These are phyloP conservation scores for Zalophus californianus DNA, from an alignment of 2,797 vertebrate species.

Conservation along the genomic window DNA sequence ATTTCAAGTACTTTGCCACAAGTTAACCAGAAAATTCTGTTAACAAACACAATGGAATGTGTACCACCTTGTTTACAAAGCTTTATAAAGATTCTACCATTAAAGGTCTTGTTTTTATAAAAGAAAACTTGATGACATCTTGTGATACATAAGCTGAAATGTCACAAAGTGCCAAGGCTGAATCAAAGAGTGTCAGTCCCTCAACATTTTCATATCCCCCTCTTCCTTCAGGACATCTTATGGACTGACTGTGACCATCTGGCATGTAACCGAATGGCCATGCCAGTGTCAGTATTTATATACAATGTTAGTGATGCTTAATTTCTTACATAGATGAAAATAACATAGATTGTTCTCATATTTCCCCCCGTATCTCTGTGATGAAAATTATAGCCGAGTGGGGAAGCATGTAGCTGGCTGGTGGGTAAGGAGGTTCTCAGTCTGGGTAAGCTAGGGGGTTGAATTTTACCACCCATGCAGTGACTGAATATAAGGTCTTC, in stretches of 20 bases:
- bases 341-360: not conserved
- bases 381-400: not conserved
- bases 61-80: not conserved
- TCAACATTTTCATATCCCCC: not conserved
- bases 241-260: not conserved
- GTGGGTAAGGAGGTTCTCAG: not conserved
- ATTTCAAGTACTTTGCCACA: constrained; percentile 51
- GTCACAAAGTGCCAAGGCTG: not conserved
- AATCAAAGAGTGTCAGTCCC: not conserved
- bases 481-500: not conserved
- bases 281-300: not conserved
- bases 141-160: not conserved
- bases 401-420: not conserved
- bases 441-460: not conserved
- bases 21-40: constrained; percentile 8
- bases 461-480: not conserved
- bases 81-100: constrained; percentile 12
- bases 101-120: constrained; percentile 35
- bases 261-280: not conserved
- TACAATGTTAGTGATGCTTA: not conserved
- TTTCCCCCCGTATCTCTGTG: not conserved
- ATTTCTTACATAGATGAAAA: constrained; percentile 41
- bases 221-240: not conserved
- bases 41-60: not conserved
- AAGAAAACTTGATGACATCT: constrained; percentile 20